Conservation (phyloP, 1,140 invertebrate species). For the Hormaphis cornu region DNA sequence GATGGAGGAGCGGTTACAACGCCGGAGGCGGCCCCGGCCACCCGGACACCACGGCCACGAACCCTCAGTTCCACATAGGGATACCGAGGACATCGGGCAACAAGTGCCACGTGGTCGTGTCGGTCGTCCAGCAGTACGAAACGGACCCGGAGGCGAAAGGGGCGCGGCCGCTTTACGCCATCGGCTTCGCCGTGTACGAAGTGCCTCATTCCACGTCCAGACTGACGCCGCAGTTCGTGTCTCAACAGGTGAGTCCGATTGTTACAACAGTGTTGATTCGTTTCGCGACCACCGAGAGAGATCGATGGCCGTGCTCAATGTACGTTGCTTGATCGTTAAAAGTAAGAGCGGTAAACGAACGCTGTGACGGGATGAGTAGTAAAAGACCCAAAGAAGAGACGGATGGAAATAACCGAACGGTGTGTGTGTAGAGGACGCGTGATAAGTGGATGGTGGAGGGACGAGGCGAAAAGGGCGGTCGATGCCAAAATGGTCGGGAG, state of each 20-base stretch:
- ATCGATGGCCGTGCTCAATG: too few species aligned
- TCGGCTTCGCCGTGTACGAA: constrained; percentile 63
- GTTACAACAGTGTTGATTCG: not conserved
- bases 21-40: constrained; percentile 57
- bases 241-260: constrained; percentile 47
- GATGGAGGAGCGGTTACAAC: constrained; percentile 60
- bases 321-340: too few species aligned
- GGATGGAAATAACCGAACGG: too few species aligned
- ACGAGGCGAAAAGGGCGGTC: too few species aligned
- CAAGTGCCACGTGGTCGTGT: constrained; percentile 63
- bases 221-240: constrained; percentile 52
- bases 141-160: constrained; percentile 44
- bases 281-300: not conserved
- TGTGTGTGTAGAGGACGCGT: too few species aligned
- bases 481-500: too few species aligned
- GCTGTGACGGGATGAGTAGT: too few species aligned
- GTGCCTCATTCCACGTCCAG: constrained; percentile 53
- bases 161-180: constrained; percentile 47
- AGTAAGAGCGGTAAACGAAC: too few species aligned
- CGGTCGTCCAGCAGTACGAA: constrained; percentile 61
- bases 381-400: too few species aligned
- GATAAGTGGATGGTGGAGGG: too few species aligned
- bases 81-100: constrained; percentile 51
- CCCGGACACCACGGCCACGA: constrained; percentile 55
- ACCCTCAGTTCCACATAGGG: constrained; percentile 63